Evolutionary conservation across 1,140 invertebrate genomes (phyloP), one percentile per base, ranked within the genome.

Genomic region (Papilio aristodemus): DNA sequence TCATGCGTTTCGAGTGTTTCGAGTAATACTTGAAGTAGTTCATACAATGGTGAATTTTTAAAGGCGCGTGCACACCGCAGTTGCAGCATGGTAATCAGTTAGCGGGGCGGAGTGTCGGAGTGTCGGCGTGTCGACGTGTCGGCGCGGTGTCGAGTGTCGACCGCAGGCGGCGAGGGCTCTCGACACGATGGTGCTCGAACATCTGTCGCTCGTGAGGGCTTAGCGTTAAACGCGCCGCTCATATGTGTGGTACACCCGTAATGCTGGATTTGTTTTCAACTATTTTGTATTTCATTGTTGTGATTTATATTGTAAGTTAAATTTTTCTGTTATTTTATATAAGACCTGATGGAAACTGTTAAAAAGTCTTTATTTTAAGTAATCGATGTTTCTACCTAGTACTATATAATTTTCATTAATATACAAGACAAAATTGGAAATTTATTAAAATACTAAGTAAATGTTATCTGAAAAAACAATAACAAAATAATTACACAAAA

Each of bases 181-280:
- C 41, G 58, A 83, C 64, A 70, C 62, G 70, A 85, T 80, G 63
- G 54, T 74, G 62, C 83, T 85, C 70, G 70, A 83, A 83, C 83
- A 85, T 85, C 83, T 85, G 83, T 85, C 83, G 78, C 71, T 58
- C 41, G 66, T 57, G 70, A 71, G 71, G 69, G 78, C 74, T 77
- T 79, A 76, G 78, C 72, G 77, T 79, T 79, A 84, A 82, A 76
- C 73, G 78, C 60, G 22, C 60, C 60, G 60, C 60, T 37, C 19
- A 39, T 62, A 62, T 10, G 59, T 60, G 58, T 39, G 59, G 36
- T 13, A 22, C 59, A 37, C 59, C 36, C 46, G 46, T 54, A 54
- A 37, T 37, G 59, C 32, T 4, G 59, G 14, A 37, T 60, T 63
- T 39, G 17, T 41, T 63, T 63, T 63, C 19, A 58, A 58, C 37